These are phyloP conservation scores for Babyrousa celebensis DNA, from an alignment of 2,797 vertebrate species.

Conservation along the genomic window DNA sequence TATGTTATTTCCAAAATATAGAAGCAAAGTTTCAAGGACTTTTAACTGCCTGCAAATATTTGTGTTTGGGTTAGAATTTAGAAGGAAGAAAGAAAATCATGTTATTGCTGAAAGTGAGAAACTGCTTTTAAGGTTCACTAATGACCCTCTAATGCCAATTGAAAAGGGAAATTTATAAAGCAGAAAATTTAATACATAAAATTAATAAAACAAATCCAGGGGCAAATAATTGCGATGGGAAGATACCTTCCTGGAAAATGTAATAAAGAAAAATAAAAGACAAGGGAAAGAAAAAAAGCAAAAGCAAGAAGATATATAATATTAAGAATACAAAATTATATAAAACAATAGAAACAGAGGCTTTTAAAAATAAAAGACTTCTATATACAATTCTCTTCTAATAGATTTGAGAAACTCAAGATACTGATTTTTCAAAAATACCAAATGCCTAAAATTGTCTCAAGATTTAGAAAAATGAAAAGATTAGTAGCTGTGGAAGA, in stretches of 20 bases:
- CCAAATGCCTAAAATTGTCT: conserved; percentile 1
- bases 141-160: not conserved
- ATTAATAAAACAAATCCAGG: not conserved
- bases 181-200: not conserved
- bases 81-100: not conserved
- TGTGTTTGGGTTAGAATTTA: conserved; percentile 10
- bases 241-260: not conserved
- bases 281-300: not conserved
- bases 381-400: not conserved
- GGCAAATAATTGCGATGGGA: not conserved
- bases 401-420: not conserved
- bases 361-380: not conserved
- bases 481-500: not conserved
- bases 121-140: not conserved
- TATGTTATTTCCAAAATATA: not conserved
- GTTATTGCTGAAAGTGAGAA: not conserved
- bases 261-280: conserved; percentile 38
- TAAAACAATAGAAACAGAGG: not conserved
- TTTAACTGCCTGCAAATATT: not conserved
- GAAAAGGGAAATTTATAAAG: not conserved
- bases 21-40: not conserved
- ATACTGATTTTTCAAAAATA: not conserved
- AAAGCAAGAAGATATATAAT: not conserved
- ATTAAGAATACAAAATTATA: not conserved
- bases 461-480: not conserved